Evolutionary conservation across 2,888 invertebrate species (phyloP), one percentile per base, ranked within the genome.

Genomic region (Drosophila histrio): DNA sequence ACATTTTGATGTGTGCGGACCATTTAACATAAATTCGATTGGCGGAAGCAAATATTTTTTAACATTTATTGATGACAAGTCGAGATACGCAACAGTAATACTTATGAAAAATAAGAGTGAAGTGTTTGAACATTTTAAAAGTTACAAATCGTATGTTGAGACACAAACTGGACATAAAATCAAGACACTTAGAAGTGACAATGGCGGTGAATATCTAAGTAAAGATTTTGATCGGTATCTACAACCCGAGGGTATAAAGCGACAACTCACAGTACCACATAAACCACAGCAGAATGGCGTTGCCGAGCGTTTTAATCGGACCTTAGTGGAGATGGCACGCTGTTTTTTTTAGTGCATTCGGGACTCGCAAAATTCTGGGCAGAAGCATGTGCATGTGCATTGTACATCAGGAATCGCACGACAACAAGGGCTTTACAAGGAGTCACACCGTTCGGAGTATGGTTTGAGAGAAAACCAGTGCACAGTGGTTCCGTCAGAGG

Each of bases 301-400:
- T 13, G 32, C 32, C 2, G 32, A 32, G 32, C 13, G 32, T 7
- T 32, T 32, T 32, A 32, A 32, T 32, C 32, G 32, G 7, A 32
- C 32, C 3, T 32, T 32, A 32, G 32, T 32, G 5, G 53, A 53
- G n/a, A 53, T 32, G 53, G 53, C 39, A 21, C 53, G 22, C 13
- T 53, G 53, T 13, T 13, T 53, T 13, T 53, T 28, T 22, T 53
- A 39, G 53, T 53, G 8, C 41, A 30, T 28, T 30, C 28, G 8
- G 28, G 53, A 3, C 41, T 53, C 21, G 52, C 41, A 41, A 30
- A 39, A 13, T 53, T 53, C 30, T 52, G 52, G 28, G 52, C 52
- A 19, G 39, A 53, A 39, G 39, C 39, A 8, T 39, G 39, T 53
- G 24, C 34, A 24, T 50, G 50, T 26, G 50, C 50, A 8, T 17